These are phyloP conservation scores for Rhinella marina DNA, from an alignment of 2,797 vertebrate genomes.

Conservation along the genomic window DNA sequence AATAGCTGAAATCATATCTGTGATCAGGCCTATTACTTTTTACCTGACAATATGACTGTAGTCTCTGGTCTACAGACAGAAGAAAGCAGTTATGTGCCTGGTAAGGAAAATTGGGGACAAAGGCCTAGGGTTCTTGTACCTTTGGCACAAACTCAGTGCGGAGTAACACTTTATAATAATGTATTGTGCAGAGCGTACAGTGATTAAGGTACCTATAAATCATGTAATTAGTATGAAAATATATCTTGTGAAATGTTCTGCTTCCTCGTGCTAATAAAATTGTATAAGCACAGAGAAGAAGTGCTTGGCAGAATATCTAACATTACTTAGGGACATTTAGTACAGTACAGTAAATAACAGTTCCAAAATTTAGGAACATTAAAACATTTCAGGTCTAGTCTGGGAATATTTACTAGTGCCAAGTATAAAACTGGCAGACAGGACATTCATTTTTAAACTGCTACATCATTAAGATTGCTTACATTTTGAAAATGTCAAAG, in stretches of 20 bases:
- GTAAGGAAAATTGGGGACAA: too few relatives aligned
- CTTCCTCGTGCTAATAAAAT: slow-evolving; percentile 10
- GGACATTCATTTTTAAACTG: background rate
- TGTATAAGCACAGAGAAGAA: slow-evolving; percentile 7
- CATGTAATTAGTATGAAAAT: background rate
- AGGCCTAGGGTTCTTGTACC: too few relatives aligned
- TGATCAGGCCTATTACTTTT: too few relatives aligned
- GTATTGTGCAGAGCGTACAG: background rate
- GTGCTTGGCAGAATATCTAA: slow-evolving; percentile 22
- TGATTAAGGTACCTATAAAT: background rate
- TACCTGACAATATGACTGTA: too few relatives aligned
- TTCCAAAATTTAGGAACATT: slow-evolving; percentile 12
- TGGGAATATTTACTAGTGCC: background rate
- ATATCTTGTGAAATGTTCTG: background rate
- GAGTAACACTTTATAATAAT: background rate
- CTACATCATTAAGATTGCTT: background rate
- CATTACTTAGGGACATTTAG: slow-evolving; percentile 46
- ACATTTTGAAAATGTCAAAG: background rate
- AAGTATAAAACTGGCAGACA: background rate
- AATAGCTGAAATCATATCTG: too few relatives aligned
- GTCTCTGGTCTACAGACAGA: too few relatives aligned
- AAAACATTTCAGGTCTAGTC: slow-evolving; percentile 16
- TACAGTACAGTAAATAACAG: slow-evolving; percentile 8
- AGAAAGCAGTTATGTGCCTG: too few relatives aligned
- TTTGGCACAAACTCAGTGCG: too few relatives aligned